Evolutionary conservation across 2,113 vertebrate genomes (phyloP).

Genomic region (Serinus canaria): DNA sequence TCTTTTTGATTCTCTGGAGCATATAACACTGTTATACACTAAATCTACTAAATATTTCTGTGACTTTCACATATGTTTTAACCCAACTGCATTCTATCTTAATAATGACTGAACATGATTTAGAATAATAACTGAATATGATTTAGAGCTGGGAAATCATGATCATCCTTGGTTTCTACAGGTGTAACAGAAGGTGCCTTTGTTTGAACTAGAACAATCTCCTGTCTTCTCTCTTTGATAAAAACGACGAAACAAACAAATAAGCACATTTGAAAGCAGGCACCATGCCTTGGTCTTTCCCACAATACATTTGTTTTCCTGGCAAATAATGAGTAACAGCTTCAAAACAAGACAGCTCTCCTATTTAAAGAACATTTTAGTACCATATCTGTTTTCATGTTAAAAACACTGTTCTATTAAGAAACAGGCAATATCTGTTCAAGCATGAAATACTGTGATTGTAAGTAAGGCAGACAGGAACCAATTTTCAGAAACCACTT

Average conservation of each 20-base stretch:
- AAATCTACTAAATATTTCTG: neutral
- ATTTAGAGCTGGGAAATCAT: neutral
- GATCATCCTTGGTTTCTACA: neutral
- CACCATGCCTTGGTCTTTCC: neutral
- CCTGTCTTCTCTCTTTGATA: neutral
- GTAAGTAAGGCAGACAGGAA: neutral
- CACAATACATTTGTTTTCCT: neutral
- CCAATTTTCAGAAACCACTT: neutral
- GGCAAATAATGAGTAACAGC: neutral
- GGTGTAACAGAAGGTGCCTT: neutral
- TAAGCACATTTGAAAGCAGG: neutral
- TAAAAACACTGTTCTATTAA: neutral
- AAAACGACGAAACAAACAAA: neutral
- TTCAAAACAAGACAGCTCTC: neutral
- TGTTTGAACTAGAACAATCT: neutral
- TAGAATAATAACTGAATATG: neutral
- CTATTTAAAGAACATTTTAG: neutral
- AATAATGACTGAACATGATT: neutral
- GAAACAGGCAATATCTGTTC: neutral
- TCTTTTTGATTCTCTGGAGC: neutral
- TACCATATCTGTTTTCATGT: neutral
- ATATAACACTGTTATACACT: neutral
- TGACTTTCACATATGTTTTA: neutral
- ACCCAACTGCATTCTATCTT: neutral
- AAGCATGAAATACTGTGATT: neutral